Conservation (phyloP, 1,140 invertebrate genomes). For the Papilio helenus region DNA sequence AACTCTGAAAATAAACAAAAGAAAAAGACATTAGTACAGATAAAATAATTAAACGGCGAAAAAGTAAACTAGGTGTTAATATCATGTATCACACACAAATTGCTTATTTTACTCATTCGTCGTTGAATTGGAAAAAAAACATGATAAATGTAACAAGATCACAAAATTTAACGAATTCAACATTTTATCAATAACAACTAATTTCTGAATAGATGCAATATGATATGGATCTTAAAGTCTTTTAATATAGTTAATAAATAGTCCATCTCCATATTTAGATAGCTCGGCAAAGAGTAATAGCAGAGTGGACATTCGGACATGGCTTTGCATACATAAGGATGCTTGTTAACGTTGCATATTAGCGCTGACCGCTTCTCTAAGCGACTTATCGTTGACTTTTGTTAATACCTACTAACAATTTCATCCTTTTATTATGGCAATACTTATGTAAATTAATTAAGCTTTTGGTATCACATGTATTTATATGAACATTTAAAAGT, state of each 20-base stretch:
- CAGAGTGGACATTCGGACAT: slow-evolving; percentile 63
- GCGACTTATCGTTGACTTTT: slow-evolving; percentile 58
- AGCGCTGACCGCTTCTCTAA: slow-evolving; percentile 49
- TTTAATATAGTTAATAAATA: slow-evolving; percentile 32
- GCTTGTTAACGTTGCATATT: slow-evolving; percentile 72
- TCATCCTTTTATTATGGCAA: slow-evolving; percentile 7
- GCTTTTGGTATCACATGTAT: background rate
- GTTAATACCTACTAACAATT: slow-evolving; percentile 45
- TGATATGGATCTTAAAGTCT: background rate
- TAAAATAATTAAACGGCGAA: too few species aligned
- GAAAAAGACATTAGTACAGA: too few species aligned
- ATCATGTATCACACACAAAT: too few species aligned
- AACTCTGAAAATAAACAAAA: too few species aligned
- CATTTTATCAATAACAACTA: background rate
- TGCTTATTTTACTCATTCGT: too few species aligned
- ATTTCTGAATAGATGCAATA: too few species aligned
- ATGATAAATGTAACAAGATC: background rate
- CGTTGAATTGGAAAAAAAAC: background rate
- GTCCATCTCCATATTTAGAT: slow-evolving; percentile 49
- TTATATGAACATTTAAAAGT: background rate
- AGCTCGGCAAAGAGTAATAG: slow-evolving; percentile 66
- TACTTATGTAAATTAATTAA: slow-evolving; percentile 34
- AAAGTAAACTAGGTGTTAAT: too few species aligned
- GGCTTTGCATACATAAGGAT: slow-evolving; percentile 69
- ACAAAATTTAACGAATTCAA: background rate